Conservation (phyloP, 1,140 invertebrate genomes). For the Drosophila pallidifrons region DNA sequence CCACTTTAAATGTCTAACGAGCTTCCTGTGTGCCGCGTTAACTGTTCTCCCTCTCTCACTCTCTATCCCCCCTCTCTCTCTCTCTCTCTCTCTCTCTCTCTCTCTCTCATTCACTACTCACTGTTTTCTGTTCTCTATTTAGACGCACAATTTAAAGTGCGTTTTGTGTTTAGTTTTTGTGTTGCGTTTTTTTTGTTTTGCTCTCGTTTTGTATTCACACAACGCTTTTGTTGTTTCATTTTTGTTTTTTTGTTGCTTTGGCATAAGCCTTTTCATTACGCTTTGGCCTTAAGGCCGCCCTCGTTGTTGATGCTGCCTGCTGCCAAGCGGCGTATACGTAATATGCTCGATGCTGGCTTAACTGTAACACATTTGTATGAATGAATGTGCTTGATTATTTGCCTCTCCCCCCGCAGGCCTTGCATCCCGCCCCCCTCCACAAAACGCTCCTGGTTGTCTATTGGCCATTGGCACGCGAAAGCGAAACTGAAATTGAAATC, state of each 20-base stretch:
- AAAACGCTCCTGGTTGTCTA: not conserved
- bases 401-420: not conserved
- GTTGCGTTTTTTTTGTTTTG: conserved; percentile 38
- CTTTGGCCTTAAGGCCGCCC: conserved; percentile 66
- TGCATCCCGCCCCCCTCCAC: not conserved
- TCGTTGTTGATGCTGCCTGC: conserved; percentile 24
- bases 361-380: conserved; percentile 38
- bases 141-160: conserved; percentile 49
- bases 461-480: conserved; percentile 44
- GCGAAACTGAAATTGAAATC: conserved; percentile 52
- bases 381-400: conserved; percentile 64
- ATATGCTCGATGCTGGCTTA: conserved; percentile 13
- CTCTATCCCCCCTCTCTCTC: too few species aligned
- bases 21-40: conserved; percentile 65
- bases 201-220: conserved; percentile 26
- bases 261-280: conserved; percentile 44
- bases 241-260: conserved; percentile 42
- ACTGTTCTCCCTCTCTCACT: too few species aligned
- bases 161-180: conserved; percentile 30
- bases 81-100: too few species aligned
- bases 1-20: conserved; percentile 59
- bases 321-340: conserved; percentile 63
- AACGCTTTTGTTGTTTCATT: conserved; percentile 29
- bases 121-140: conserved; percentile 13
- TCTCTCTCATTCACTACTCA: conserved; percentile 33